A percentile compares a stretch with the other conserved stretches of the same genome.
Evolutionary conservation across 2,113 vertebrate genomes (phyloP).

Genomic region (Notothenia coriiceps): DNA sequence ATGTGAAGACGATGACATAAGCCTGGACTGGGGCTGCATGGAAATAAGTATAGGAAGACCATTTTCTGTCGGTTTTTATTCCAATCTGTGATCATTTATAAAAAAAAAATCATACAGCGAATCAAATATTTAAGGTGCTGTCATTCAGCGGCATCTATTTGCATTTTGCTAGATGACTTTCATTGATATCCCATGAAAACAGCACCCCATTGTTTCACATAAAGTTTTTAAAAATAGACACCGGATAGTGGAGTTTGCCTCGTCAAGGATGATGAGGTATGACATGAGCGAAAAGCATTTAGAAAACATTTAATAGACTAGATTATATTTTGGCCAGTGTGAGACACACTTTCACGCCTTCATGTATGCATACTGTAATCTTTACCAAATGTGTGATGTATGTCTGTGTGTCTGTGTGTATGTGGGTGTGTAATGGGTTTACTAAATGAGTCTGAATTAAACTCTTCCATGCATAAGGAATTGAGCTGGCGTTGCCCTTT

Average conservation of each 20-base stretch:
- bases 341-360: not conserved
- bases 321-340: not conserved
- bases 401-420: not conserved
- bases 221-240: not conserved
- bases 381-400: conserved; percentile 14
- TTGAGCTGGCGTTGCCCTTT: conserved; percentile 57
- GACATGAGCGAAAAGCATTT: not conserved
- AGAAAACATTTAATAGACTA: not conserved
- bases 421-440: conserved; percentile 35
- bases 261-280: too few relatives aligned
- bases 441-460: conserved; percentile 65
- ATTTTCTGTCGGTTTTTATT: not conserved
- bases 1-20: not conserved
- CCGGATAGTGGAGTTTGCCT: not conserved
- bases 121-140: not conserved
- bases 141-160: not conserved
- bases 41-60: not conserved
- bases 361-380: not conserved
- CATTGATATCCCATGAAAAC: not conserved
- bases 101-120: not conserved
- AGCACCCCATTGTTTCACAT: not conserved
- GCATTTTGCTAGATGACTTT: not conserved
- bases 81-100: not conserved
- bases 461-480: conserved; percentile 55
- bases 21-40: too few relatives aligned